A percentile compares a stretch with the other conserved stretches of the same genome.
These are phyloP conservation scores for Patiria miniata DNA, from an alignment of 35 echinoderm and acorn worm genomes.

Conservation along the genomic window DNA sequence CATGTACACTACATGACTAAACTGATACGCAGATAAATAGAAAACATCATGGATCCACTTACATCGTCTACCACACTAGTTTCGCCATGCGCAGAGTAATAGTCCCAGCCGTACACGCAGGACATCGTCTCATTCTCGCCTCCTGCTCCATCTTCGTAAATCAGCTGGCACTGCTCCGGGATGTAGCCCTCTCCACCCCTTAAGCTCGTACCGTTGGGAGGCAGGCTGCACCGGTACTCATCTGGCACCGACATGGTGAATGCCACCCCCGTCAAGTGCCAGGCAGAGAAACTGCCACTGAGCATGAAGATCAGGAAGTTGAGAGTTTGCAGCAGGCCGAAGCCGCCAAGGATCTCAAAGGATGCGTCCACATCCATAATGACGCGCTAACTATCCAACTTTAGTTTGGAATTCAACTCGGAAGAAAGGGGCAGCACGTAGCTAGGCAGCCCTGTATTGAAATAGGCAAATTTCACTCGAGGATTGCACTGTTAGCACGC, in stretches of 20 bases:
- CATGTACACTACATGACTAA: no score
- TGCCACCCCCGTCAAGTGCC: background rate
- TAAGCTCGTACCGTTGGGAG: background rate
- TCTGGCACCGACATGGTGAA: background rate
- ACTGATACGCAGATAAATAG: no score
- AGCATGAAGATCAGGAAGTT: background rate
- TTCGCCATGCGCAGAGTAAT: background rate
- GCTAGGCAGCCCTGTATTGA: no score
- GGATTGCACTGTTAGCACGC: no score
- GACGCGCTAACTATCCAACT: no score
- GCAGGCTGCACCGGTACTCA: background rate
- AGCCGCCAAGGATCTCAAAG: background rate
- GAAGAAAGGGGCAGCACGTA: no score
- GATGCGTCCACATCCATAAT: constrained; percentile 5
- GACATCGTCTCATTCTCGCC: background rate
- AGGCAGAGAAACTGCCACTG: background rate
- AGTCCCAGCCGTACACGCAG: background rate
- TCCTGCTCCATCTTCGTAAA: background rate
- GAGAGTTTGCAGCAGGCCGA: background rate
- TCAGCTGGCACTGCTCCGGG: background rate
- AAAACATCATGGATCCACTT: background rate
- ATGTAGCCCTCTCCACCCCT: background rate
- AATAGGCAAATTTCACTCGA: no score
- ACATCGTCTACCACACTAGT: background rate
- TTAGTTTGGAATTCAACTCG: no score